phyloP scores from a whole-genome alignment of 2,797 vertebrate genomes.

The Hippopotamyrus pictus region DNA sequence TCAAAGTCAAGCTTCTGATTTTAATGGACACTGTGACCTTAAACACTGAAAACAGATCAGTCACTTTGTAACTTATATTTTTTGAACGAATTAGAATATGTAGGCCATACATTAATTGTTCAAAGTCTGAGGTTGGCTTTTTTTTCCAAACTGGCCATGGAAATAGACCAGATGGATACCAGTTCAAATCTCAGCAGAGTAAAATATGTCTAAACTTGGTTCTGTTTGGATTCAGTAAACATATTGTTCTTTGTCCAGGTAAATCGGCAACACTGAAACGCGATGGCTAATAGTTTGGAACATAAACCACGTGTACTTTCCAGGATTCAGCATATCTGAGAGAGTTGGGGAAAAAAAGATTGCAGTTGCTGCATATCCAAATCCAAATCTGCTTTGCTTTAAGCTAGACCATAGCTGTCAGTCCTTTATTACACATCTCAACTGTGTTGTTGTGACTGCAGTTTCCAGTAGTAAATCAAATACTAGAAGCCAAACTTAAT shows the following conservation, averaged over 20 bases:
- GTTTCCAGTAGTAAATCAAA: neutral
- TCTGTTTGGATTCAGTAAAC: neutral
- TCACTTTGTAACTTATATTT: conserved; percentile 44
- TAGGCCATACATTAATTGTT: neutral
- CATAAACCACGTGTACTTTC: neutral
- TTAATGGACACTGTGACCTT: conserved; percentile 71
- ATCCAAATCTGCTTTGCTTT: neutral
- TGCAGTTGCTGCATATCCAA: neutral
- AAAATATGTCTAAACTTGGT: neutral
- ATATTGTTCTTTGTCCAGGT: neutral
- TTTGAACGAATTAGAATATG: conserved; percentile 39
- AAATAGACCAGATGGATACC: neutral
- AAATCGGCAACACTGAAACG: neutral
- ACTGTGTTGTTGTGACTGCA: neutral
- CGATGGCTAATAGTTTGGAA: neutral
- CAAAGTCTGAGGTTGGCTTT: neutral
- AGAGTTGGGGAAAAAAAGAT: neutral
- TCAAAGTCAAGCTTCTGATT: conserved; percentile 54
- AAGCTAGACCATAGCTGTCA: neutral
- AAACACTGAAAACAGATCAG: conserved; percentile 56
- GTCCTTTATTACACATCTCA: neutral
- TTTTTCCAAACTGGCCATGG: neutral
- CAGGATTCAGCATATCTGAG: neutral
- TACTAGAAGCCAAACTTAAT: neutral
- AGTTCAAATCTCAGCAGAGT: neutral